Conservation (phyloP, 2,888 invertebrate genomes). For the Scaeva pyrastri region DNA sequence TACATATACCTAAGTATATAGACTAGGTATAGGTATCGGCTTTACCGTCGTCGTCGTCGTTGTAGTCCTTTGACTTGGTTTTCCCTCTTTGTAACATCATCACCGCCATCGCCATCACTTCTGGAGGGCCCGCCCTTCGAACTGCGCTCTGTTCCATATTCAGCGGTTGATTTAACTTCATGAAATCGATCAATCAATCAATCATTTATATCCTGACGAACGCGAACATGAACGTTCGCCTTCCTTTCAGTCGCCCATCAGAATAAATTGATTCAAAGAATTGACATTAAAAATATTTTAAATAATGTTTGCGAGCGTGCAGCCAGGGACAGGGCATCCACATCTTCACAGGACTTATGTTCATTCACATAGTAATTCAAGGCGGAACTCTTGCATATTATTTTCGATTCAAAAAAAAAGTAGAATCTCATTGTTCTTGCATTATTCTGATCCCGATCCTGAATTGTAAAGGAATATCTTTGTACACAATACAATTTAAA, state of each 20-base stretch:
- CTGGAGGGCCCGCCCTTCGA: background rate
- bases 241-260: slow-evolving; percentile 3
- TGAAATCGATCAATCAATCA: slow-evolving; percentile 72
- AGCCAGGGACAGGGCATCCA: too few relatives aligned
- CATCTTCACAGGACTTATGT: too few relatives aligned
- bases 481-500: background rate
- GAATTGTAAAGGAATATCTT: too few relatives aligned
- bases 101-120: background rate
- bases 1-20: background rate
- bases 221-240: slow-evolving; percentile 18
- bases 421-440: slow-evolving; percentile 43
- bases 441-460: too few relatives aligned
- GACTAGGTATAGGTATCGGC: background rate
- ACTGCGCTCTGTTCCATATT: slow-evolving; percentile 35
- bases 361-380: background rate
- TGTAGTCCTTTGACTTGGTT: background rate
- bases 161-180: slow-evolving; percentile 58
- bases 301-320: background rate
- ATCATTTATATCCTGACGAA: slow-evolving; percentile 58
- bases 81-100: background rate
- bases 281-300: slow-evolving; percentile 50
- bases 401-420: background rate
- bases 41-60: background rate
- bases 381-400: slow-evolving; percentile 15
- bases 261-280: slow-evolving; percentile 56